These are phyloP conservation scores for Haemorhous mexicanus DNA, from an alignment of 2,113 vertebrate genomes.

Conservation along the genomic window DNA sequence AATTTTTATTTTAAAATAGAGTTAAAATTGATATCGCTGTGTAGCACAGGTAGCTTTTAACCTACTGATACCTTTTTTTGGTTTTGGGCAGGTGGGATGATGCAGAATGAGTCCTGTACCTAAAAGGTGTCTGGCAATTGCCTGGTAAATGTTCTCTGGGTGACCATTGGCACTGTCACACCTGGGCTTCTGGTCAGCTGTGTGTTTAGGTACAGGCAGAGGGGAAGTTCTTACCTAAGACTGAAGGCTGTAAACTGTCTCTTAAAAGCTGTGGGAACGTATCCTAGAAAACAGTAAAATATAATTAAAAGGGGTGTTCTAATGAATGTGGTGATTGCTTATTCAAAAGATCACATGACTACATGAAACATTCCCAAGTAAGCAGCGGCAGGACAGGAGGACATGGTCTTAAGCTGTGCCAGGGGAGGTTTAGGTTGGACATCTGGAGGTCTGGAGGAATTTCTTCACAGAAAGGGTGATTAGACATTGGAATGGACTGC, in stretches of 20 bases:
- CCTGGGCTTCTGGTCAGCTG: not conserved
- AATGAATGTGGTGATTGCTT: not conserved
- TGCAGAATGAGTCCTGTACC: not conserved
- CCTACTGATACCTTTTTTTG: not conserved
- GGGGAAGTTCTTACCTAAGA: not conserved
- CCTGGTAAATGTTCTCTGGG: not conserved
- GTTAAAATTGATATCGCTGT: not conserved
- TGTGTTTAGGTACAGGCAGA: not conserved
- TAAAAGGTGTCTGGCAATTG: not conserved
- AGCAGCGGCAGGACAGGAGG: not conserved
- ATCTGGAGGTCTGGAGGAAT: not conserved
- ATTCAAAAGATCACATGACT: not conserved
- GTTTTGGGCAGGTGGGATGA: not conserved
- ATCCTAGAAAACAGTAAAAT: not conserved
- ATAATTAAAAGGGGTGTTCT: rapidly evolving
- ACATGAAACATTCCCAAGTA: not conserved
- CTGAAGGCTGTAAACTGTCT: not conserved
- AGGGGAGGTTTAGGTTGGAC: not conserved
- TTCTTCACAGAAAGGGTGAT: not conserved
- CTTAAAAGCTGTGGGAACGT: not conserved
- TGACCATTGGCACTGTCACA: not conserved
- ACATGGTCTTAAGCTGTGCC: too few species aligned
- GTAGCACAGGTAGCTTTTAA: not conserved
- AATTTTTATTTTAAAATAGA: not conserved
- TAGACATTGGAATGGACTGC: rapidly evolving